Evolutionary conservation across 2,113 vertebrate genomes (phyloP).

Genomic region (Sphaerodactylus townsendi): DNA sequence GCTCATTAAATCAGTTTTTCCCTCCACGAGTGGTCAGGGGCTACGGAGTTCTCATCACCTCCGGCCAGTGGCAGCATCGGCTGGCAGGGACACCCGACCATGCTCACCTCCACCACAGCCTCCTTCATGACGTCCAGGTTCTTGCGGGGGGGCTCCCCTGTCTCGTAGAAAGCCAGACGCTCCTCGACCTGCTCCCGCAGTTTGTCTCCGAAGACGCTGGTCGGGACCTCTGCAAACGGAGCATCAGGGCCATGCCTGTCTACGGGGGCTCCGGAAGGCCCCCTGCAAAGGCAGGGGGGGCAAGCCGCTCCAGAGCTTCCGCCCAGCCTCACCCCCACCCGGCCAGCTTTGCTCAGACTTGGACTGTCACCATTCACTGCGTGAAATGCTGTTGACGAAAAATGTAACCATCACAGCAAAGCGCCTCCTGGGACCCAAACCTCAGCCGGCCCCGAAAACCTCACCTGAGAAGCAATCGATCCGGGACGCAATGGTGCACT

Average conservation of each 20-base stretch:
- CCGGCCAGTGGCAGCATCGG: constrained; percentile 52
- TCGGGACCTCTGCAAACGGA: constrained; percentile 83
- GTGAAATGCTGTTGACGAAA: constrained; percentile 98
- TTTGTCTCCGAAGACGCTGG: constrained; percentile 90
- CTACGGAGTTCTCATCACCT: constrained; percentile 78
- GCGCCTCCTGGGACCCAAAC: not conserved
- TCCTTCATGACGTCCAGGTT: constrained; percentile 96
- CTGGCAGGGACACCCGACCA: fast-evolving
- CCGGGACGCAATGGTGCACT: constrained; percentile 94
- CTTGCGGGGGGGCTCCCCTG: constrained; percentile 88
- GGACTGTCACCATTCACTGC: constrained; percentile 83
- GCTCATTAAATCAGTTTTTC: constrained; percentile 97
- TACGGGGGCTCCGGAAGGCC: fast-evolving
- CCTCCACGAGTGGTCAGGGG: constrained; percentile 81
- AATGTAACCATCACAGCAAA: constrained; percentile 90
- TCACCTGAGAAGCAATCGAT: constrained; percentile 97
- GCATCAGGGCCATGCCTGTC: no score
- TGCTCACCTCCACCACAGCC: constrained; percentile 83
- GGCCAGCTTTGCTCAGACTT: constrained; percentile 83
- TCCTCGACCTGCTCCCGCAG: constrained; percentile 94
- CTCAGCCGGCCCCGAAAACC: not conserved
- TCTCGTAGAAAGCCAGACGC: constrained; percentile 92
- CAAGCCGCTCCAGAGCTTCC: fast-evolving
- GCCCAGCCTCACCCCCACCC: not conserved
- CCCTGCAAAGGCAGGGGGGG: fast-evolving